phyloP scores from a whole-genome alignment of 2,797 vertebrate genomes.

The Cottoperca gobio region DNA sequence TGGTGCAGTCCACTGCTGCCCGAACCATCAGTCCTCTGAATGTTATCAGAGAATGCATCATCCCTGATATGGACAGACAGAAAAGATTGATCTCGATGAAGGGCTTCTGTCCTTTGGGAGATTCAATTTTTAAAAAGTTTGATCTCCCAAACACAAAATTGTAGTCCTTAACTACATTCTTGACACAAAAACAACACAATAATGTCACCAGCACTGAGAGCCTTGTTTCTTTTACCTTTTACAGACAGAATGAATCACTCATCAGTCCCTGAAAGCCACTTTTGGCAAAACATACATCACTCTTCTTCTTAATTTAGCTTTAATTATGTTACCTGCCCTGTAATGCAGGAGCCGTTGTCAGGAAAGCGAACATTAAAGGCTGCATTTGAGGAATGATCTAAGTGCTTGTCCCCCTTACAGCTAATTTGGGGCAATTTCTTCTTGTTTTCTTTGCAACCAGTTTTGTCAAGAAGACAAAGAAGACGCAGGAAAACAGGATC shows the following conservation, averaged over 20 bases:
- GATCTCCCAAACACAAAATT: background rate
- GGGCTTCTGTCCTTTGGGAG: background rate
- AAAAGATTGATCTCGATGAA: constrained; percentile 15
- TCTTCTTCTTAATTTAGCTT: constrained; percentile 15
- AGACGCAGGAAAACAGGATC: background rate
- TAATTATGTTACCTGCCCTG: constrained; percentile 17
- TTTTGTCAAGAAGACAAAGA: background rate
- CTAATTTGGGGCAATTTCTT: background rate
- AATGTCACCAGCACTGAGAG: background rate
- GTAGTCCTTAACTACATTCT: background rate
- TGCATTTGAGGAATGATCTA: constrained; percentile 6
- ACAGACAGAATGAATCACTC: constrained; percentile 19
- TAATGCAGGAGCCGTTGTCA: constrained; percentile 24
- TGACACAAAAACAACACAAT: constrained; percentile 13
- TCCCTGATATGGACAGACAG: constrained; percentile 84
- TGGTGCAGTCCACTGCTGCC: constrained; percentile 88
- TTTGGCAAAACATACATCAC: constrained; percentile 15
- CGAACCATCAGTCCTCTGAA: constrained; percentile 91
- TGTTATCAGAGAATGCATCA: constrained; percentile 92
- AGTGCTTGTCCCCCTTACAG: background rate
- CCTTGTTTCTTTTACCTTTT: constrained; percentile 25
- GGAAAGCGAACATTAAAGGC: constrained; percentile 5
- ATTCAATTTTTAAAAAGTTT: background rate
- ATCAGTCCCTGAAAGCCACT: background rate
- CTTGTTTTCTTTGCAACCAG: background rate